phyloP scores from a whole-genome alignment of 2,888 invertebrate species.

The Sarcophaga caerulescens region DNA sequence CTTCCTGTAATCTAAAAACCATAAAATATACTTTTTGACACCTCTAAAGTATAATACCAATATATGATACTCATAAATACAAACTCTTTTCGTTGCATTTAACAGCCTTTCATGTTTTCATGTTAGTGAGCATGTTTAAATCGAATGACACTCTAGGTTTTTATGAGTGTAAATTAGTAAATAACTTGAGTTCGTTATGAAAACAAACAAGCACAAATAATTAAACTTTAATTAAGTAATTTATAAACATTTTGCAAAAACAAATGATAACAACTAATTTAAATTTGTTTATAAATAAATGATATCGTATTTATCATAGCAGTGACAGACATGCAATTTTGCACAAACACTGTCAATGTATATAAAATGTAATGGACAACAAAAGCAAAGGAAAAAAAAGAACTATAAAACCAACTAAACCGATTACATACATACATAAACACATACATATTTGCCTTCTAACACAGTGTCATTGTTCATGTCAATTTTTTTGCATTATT shows the following conservation, averaged over 20 bases:
- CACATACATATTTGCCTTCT: neutral
- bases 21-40: too few species aligned
- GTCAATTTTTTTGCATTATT: neutral
- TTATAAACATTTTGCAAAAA: slow-evolving; percentile 22
- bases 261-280: slow-evolving; percentile 45
- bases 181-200: neutral
- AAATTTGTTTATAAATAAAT: slow-evolving; percentile 40
- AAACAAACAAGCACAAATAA: neutral
- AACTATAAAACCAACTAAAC: neutral
- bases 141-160: neutral
- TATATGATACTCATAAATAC: neutral
- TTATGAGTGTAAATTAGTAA: neutral
- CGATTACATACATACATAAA: neutral
- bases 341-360: neutral
- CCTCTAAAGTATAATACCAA: neutral
- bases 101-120: too few species aligned
- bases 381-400: neutral
- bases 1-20: too few species aligned
- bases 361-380: slow-evolving; percentile 4
- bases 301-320: slow-evolving; percentile 23
- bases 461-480: neutral
- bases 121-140: too few species aligned
- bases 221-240: slow-evolving; percentile 36
- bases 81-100: too few species aligned
- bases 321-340: slow-evolving; percentile 52